Percentiles rank a stretch among this genome's conserved stretches.
Evolutionary conservation across 2,888 invertebrate genomes (phyloP).

Genomic region (Nebria salina): DNA sequence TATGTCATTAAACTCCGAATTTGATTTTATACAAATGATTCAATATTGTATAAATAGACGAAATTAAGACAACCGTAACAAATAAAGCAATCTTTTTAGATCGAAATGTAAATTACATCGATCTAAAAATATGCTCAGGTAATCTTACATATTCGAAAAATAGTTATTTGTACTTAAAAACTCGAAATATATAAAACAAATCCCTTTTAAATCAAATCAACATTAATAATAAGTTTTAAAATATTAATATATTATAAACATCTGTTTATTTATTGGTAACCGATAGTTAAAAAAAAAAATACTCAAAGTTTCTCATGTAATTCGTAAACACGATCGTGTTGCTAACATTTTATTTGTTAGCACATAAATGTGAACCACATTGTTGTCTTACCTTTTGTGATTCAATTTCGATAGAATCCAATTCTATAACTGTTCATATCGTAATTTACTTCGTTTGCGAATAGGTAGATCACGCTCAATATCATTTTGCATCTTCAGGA

Average conservation of each 20-base stretch:
- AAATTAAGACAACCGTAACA: too few species aligned
- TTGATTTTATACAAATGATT: not conserved
- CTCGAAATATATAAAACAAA: not conserved
- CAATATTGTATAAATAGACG: not conserved
- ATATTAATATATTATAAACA: not conserved
- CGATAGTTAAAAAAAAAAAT: not conserved
- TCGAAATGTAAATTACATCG: not conserved
- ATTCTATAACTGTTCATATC: slow-evolving; percentile 49
- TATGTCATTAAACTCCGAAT: too few species aligned
- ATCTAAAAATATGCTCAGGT: not conserved
- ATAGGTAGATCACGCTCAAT: slow-evolving; percentile 51
- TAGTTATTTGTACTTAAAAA: not conserved
- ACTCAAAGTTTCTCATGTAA: too few species aligned
- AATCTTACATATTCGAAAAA: not conserved
- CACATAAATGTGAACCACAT: not conserved
- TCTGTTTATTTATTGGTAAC: not conserved
- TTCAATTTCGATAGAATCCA: not conserved
- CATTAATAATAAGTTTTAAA: not conserved
- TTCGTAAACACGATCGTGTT: too few species aligned
- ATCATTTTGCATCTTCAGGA: slow-evolving; percentile 49
- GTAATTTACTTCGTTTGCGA: slow-evolving; percentile 50
- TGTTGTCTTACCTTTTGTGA: not conserved
- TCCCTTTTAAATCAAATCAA: not conserved
- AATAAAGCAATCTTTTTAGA: not conserved
- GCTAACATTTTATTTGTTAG: too few species aligned